Base-by-base conservation (phyloP, 2,888 invertebrate species). In the Plusia festucae region DNA sequence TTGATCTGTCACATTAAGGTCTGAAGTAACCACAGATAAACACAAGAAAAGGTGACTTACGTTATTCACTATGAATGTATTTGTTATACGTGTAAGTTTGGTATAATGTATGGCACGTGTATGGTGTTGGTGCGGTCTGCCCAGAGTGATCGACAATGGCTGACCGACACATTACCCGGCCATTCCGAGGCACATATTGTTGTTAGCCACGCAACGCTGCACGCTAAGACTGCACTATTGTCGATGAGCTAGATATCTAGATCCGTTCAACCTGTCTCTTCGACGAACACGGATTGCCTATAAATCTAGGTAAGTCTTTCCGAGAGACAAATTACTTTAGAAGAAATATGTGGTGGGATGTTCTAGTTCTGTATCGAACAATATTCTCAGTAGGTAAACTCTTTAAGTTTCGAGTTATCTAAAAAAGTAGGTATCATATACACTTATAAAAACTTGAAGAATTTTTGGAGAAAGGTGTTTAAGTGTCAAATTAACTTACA, bases 291-390 rank as follows among this genome's bases (percentile, higher is more conserved):
- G 49, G 58, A 69, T 61, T 58, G 74, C 55, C 72, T 49, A 56
- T 74, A 74, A 69, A 73, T 73, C 52, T 32, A 18, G 40, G 22
- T 27, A 18, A 65, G 52, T 60, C 20, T 54, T 53, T 40, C 22
- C 18, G 20, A 40, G 44, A 55, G 60, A 74, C 73, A 63, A 69
- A 73, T 69, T 69, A 69, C 65, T 69, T 58, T 55, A 60, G 60
- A 64, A 64, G 65, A 73, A 22, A 64, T n/a, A 69, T 64, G 46
- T 58, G 49, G 60, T 44, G 46, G 16, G 44, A 46, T 46, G 32
- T 44, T 24, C 18, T 40, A 40, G 40, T 24, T 60, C 44, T 49
- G 46, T 49, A 20, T 63, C 49, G 27, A 8, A 69, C 55, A 4
- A 8, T n/a, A 22, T 20, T 44, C n/a, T 27, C 44, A 59, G 53